A percentile compares a stretch with the other conserved stretches of the same genome.
Conservation (phyloP, 1,140 invertebrate genomes). For the Proctacanthus coquilletti region DNA sequence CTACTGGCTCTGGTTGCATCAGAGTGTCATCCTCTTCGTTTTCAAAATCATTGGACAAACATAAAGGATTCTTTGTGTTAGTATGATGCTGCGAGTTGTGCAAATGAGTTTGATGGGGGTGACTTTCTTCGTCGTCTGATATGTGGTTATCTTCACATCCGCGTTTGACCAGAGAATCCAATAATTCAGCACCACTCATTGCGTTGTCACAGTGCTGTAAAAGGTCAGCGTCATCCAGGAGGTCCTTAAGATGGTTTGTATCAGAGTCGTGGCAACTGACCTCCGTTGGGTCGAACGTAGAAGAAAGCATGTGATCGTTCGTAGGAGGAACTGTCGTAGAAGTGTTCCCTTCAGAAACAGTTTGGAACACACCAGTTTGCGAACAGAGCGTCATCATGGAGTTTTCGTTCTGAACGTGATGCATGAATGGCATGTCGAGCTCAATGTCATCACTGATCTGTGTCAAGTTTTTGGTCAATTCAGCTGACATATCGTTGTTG, state of each 20-base stretch:
- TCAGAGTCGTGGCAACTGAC: too few relatives aligned
- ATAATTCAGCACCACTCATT: conserved; percentile 30
- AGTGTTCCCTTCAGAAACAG: too few relatives aligned
- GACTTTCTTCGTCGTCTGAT: background rate
- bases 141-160: conserved; percentile 39
- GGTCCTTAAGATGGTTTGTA: conserved; percentile 26
- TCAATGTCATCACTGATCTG: background rate
- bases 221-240: conserved; percentile 27
- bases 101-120: conserved; percentile 19
- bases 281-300: too few relatives aligned
- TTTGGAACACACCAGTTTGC: conserved; percentile 12
- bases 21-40: conserved; percentile 43
- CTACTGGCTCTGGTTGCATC: conserved; percentile 32
- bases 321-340: too few relatives aligned
- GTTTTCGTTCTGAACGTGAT: too few relatives aligned
- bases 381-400: conserved; percentile 13
- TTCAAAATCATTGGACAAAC: conserved; percentile 32
- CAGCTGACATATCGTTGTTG: background rate
- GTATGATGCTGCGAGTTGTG: conserved; percentile 31
- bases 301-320: too few relatives aligned
- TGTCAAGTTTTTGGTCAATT: conserved; percentile 2
- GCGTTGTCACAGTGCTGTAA: conserved; percentile 36
- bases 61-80: conserved; percentile 22
- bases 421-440: background rate
- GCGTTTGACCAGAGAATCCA: conserved; percentile 40